phyloP scores from a whole-genome alignment of 2,797 vertebrate genomes.

The Manis crassicaudata region DNA sequence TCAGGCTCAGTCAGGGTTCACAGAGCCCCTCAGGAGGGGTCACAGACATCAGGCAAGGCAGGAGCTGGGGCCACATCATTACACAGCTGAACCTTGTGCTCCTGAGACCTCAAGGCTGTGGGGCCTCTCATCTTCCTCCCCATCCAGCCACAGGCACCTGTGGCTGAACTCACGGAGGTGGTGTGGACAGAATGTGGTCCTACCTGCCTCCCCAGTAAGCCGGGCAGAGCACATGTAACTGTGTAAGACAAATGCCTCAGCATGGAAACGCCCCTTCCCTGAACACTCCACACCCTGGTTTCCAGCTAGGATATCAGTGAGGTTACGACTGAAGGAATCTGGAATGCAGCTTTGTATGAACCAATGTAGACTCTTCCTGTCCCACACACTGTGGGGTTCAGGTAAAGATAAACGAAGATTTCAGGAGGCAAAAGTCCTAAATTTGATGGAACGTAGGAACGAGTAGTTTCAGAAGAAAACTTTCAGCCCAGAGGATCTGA shows the following conservation, averaged over 20 bases:
- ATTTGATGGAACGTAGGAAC: not conserved
- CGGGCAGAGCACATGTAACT: not conserved
- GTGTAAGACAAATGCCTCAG: not conserved
- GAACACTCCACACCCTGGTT: not conserved
- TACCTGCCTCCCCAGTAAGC: not conserved
- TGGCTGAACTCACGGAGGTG: not conserved
- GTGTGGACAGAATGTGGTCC: not conserved
- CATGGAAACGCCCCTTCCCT: not conserved
- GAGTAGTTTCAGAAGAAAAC: not conserved
- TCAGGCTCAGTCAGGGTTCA: not conserved
- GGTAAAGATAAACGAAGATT: not conserved
- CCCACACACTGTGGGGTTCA: not conserved
- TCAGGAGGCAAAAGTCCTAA: not conserved
- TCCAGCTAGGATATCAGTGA: not conserved
- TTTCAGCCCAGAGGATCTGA: not conserved
- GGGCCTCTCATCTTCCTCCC: no score
- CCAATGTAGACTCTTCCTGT: not conserved
- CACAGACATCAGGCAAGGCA: not conserved
- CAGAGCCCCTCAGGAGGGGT: not conserved
- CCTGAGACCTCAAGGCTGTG: no score
- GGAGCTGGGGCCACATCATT: not conserved
- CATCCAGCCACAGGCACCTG: not conserved
- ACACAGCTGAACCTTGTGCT: no score
- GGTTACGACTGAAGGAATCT: not conserved
- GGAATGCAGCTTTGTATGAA: not conserved